These are phyloP conservation scores for Protodeltote pygarga DNA, from an alignment of 2,888 invertebrate species.

Conservation along the genomic window DNA sequence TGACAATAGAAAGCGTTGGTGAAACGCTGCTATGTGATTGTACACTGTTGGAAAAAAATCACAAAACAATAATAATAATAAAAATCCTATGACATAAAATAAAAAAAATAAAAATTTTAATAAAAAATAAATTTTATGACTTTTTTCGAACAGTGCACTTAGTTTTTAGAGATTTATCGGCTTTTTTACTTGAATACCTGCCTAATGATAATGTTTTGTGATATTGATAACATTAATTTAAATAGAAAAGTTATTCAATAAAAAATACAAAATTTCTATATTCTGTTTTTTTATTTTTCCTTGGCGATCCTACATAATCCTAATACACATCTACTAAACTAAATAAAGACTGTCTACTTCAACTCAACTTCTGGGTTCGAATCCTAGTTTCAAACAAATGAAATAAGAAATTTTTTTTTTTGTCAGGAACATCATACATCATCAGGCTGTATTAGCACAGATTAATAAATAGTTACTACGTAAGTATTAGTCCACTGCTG, in stretches of 20 bases:
- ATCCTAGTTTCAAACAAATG: too few relatives aligned
- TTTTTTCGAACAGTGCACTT: conserved; percentile 43
- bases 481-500: too few relatives aligned
- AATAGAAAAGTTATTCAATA: conserved; percentile 81
- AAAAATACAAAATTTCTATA: conserved; percentile 83
- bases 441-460: too few relatives aligned
- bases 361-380: too few relatives aligned
- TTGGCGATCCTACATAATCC: conserved; percentile 20
- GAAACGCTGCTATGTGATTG: conserved; percentile 30
- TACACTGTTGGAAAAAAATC: conserved; percentile 17
- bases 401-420: too few relatives aligned
- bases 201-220: conserved; percentile 79
- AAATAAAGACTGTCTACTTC: too few relatives aligned
- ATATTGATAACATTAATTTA: conserved; percentile 75
- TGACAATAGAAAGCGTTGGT: conserved; percentile 35
- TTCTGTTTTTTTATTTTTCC: conserved; percentile 43
- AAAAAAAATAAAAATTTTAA: background rate
- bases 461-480: too few relatives aligned
- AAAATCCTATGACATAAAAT: conserved; percentile 6
- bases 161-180: conserved; percentile 78
- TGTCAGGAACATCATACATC: too few relatives aligned
- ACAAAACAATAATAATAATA: conserved; percentile 12
- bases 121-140: conserved; percentile 12
- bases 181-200: conserved; percentile 82
- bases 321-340: too few relatives aligned